A percentile compares a stretch with the other conserved stretches of the same genome.
Conservation (phyloP, 2,113 vertebrate species). For the Sander vitreus region DNA sequence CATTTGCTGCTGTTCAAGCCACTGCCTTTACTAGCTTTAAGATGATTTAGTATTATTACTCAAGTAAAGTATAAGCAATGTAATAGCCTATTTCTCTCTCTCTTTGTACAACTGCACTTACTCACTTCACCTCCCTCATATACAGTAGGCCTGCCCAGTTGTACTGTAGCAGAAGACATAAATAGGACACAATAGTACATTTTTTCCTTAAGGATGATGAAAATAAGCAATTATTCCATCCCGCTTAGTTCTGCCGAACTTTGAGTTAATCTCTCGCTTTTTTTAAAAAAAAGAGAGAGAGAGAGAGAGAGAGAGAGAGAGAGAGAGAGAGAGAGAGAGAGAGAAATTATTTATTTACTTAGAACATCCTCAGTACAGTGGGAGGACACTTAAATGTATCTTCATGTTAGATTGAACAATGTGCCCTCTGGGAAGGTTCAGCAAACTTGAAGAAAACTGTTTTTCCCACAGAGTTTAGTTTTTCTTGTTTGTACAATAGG, state of each 20-base stretch:
- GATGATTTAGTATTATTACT: background rate
- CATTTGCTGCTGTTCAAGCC: background rate
- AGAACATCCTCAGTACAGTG: background rate
- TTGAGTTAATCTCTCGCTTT: slow-evolving; percentile 30
- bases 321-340: too few species aligned
- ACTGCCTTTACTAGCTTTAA: background rate
- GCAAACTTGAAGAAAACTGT: slow-evolving; percentile 11
- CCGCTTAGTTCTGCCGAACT: slow-evolving; percentile 40
- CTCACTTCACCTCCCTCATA: background rate
- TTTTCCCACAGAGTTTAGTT: background rate
- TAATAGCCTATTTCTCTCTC: background rate
- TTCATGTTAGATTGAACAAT: slow-evolving; percentile 33
- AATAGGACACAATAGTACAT: too few species aligned
- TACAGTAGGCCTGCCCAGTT: background rate
- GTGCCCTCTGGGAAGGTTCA: slow-evolving; percentile 22
- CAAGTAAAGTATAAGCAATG: background rate
- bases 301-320: too few species aligned
- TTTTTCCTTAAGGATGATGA: slow-evolving; percentile 41
- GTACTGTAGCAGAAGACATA: background rate
- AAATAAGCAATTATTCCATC: slow-evolving; percentile 64
- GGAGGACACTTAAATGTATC: slow-evolving; percentile 30
- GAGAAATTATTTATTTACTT: too few species aligned
- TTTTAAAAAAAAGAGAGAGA: slow-evolving; percentile 4
- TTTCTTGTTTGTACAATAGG: slow-evolving; percentile 1
- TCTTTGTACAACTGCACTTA: background rate